Evolutionary conservation across 2,888 invertebrate species (phyloP).

Genomic region (Iselma pallidipennis): DNA sequence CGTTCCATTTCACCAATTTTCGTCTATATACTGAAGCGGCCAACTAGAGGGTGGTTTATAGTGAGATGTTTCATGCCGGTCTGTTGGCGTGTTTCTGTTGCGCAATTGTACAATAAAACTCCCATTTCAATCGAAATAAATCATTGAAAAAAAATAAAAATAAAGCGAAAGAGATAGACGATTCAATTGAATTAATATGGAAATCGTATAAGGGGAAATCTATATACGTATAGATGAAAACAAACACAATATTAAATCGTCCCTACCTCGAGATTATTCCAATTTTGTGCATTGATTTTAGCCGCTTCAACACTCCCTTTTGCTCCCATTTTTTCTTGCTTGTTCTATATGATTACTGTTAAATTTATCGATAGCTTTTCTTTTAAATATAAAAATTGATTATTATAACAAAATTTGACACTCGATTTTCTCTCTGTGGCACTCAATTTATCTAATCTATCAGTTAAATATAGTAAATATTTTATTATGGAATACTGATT

Average conservation of each 20-base stretch:
- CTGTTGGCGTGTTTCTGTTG: conserved; percentile 5
- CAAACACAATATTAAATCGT: conserved; percentile 34
- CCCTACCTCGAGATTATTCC: conserved; percentile 79
- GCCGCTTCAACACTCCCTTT: conserved; percentile 82
- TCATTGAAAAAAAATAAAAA: neutral
- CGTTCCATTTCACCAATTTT: neutral
- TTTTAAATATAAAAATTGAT: neutral
- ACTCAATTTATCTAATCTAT: conserved; percentile 13
- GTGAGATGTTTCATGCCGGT: neutral
- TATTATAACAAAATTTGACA: conserved; percentile 31
- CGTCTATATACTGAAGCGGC: too few relatives aligned
- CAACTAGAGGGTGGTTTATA: neutral
- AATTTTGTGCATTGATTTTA: conserved; percentile 80
- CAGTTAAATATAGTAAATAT: neutral
- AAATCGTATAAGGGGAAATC: neutral
- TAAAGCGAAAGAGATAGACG: neutral
- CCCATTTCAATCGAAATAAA: neutral
- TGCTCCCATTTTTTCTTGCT: conserved; percentile 68
- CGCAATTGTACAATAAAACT: conserved; percentile 8
- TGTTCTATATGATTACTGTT: conserved; percentile 20
- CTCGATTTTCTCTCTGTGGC: conserved; percentile 24
- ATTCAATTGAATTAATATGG: neutral
- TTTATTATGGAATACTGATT: neutral
- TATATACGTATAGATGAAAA: conserved; percentile 8
- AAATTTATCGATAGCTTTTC: conserved; percentile 2